Base-by-base conservation (phyloP, 2,888 invertebrate genomes). In the Cataglyphis livida region DNA sequence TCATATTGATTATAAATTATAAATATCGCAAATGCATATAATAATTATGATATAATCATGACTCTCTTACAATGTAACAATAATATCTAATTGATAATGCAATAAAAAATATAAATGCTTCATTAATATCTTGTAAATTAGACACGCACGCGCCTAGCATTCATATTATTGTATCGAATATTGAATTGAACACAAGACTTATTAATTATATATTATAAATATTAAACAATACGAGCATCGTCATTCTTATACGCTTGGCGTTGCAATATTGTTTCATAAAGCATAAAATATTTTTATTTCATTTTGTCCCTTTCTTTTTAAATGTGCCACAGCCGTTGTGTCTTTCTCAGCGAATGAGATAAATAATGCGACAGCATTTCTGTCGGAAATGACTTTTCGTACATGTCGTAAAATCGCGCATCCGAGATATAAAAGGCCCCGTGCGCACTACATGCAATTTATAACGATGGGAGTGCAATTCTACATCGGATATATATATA, bases 391-490 rank as follows among this genome's bases (percentile, higher is more conserved):
- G 21, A 71, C 59, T 71, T 59, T 28, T 41, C 10, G 57, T 57
- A 59, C 44, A 68, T 18, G 44, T 78, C 73, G 10, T 71, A 78
- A 78, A 71, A 73, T n/a, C n/a, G n/a, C n/a, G 44, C 59, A 57
- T 70, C 41, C 57, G 41, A 35, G 32, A 38, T 59, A 59, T 71
- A 79, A 79, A 79, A 21, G 25, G 25, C 25, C 71, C 59, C 44
- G 35, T 32, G 44, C 65, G 57, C 41, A 28, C 57, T 28, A 28
- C 41, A 21, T 32, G 76, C 59, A 78, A 78, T 79, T 71, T 79
- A 79, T 71, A 79, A 71, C 78, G 78, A 32, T 21, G 59, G 25
- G 15, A 78, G 71, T 54, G 78, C 73, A 78, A 71, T 78, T 44
- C 70, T 59, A 59, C 25, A 44, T 59, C 28, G 44, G n/a, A 28